Base-by-base conservation (phyloP, 2,113 vertebrate species). In the Sitta europaea region DNA sequence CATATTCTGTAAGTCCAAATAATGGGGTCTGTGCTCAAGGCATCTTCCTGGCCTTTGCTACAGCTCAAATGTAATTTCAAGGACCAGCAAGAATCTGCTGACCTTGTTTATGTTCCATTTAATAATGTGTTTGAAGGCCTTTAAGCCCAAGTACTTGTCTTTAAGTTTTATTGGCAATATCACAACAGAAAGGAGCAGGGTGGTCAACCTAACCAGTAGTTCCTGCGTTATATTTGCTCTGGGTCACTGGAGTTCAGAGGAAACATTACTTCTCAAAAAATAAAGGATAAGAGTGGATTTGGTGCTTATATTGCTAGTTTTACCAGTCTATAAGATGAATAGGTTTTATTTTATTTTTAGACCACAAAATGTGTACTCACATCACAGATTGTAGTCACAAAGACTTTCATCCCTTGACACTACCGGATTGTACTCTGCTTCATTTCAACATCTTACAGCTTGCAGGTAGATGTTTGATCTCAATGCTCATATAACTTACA, bases 91-190 rank as follows among this genome's bases (percentile, higher is more conserved):
- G 51, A 95, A 93, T 90, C 18, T 80, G 28, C 67, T 95, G 88
- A 92, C 81, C 94, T 83, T 82, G 88, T 96, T 97, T 96, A 90
- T 0, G 17, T 94, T 96, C 67, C 92, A 94, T 95, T 95, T 96
- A 95, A 94, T 92, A 93, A 88, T 45, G 24, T 92, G 55, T 87
- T 53, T 88, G 74, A 67, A 86, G 63, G 62, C 81, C 81, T 97
- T 95, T 96, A 96, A 93, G 89, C 51, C 71, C 71, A 92, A 88
- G 59, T 70, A 50, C 71, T 92, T 88, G 81, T 95, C 90, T 97
- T 90, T 83, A 95, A 88, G 67, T 93, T 96, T 96, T 96, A 97
- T 94, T 91, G 95, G 74, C 91, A 96, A 91, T 81, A 94, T 86
- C 92, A 92, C 59, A 88, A 75, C 48, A 57, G 68, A 92, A 86